Conservation (phyloP, 2,888 invertebrate species). For the Himalopsyche kuldschensis region DNA sequence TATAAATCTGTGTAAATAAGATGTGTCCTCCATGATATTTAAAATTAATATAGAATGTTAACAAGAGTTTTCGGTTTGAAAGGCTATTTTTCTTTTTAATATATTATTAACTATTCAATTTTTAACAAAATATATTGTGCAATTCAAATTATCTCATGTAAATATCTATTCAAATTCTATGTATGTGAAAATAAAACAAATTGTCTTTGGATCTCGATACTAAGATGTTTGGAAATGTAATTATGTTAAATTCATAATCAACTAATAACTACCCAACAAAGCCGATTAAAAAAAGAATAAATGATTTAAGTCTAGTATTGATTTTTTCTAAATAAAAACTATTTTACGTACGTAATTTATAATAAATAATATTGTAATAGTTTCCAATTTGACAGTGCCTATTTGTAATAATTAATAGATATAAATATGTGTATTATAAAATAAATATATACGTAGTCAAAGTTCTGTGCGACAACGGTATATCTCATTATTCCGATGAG, state of each 20-base stretch:
- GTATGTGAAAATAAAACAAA: not conserved
- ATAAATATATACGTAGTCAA: not conserved
- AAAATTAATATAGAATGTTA: not conserved
- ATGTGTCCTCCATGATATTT: not conserved
- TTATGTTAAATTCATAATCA: no score
- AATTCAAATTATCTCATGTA: not conserved
- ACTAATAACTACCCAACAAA: no score
- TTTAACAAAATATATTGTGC: not conserved
- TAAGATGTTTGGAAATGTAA: no score
- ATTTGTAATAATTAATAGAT: slow-evolving; percentile 1
- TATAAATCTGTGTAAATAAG: not conserved
- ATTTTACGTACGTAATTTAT: not conserved
- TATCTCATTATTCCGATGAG: not conserved
- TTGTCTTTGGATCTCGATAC: not conserved
- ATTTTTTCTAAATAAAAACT: not conserved
- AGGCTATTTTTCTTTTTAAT: not conserved
- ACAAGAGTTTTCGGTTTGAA: not conserved
- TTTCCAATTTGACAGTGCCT: slow-evolving; percentile 2
- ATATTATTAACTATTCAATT: not conserved
- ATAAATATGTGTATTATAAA: not conserved
- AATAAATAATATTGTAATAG: not conserved
- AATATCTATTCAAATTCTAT: not conserved
- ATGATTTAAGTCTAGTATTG: not conserved
- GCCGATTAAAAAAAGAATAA: no score
- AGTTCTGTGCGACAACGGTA: not conserved